Evolutionary conservation across 2,888 invertebrate genomes (phyloP), one percentile per base, ranked within the genome.

Genomic region (Danaus chrysippus): DNA sequence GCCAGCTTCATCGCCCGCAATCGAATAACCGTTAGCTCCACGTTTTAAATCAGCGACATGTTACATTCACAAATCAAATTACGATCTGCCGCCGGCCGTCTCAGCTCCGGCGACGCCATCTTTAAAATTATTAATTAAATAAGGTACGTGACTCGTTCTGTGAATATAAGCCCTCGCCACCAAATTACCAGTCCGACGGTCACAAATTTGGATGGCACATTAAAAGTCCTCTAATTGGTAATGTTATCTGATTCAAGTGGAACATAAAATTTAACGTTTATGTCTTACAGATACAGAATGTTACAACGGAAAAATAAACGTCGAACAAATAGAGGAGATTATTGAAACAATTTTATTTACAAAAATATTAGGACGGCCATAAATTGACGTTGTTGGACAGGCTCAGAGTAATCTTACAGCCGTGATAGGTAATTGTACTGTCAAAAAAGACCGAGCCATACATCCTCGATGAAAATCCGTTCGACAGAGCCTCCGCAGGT

Each of bases 121-220:
- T 65, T 72, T 70, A 65, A 73, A 73, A 74, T 73, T 72, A 72
- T 69, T 74, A 74, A 74, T 74, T 73, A 70, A 72, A 73, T 70
- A 69, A 64, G 56, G 57, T 41, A 64, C 72, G 70, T 70, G 70
- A 68, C 66, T 62, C 62, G 53, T 58, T 58, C 42, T 49, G 17
- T 49, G 15, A 49, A 49, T 49, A 49, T 17, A 6, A 17, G 17
- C 49, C 10, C 17, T 49, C 19, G 44, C 34, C 52, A 54, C 54
- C 19, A 56, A 60, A 54, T 60, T 46, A 53, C 52, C 42, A 19
- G 52, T 53, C 58, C 58, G 10, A 42, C n/a, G 49, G 17, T 52
- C 58, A 53, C 13, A 58, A 53, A 43, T 53, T 52, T 53, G 52
- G 52, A 42, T 19, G 19, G 58, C n/a, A 49, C 53, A 42, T 49